Evolutionary conservation across 2,888 invertebrate genomes (phyloP).

Genomic region (Perithous albicinctus): DNA sequence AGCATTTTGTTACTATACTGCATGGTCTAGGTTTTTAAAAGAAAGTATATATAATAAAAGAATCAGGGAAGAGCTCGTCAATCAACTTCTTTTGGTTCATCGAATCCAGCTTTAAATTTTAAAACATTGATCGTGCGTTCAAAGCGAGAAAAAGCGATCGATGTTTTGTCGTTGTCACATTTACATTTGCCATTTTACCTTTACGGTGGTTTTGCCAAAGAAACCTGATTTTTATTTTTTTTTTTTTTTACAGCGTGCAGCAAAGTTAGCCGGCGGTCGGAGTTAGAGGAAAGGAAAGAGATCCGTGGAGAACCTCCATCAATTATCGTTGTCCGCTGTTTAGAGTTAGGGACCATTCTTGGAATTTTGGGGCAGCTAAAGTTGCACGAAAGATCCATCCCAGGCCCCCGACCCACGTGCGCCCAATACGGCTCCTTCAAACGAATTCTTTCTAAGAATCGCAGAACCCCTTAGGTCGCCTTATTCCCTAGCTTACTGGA

Average conservation of each 20-base stretch:
- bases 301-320: slow-evolving; percentile 28
- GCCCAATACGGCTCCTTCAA: slow-evolving; percentile 36
- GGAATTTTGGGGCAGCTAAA: slow-evolving; percentile 38
- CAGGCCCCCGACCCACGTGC: slow-evolving; percentile 41
- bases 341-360: slow-evolving; percentile 33
- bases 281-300: slow-evolving; percentile 7
- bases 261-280: neutral
- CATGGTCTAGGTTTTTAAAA: neutral
- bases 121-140: neutral
- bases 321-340: slow-evolving; percentile 37
- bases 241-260: neutral
- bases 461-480: slow-evolving; percentile 10
- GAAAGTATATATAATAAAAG: neutral
- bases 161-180: neutral
- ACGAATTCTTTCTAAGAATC: slow-evolving; percentile 63
- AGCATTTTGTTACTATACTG: neutral
- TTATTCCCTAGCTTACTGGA: neutral
- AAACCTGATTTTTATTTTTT: neutral
- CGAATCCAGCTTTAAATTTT: slow-evolving; percentile 26
- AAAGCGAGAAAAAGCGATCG: neutral
- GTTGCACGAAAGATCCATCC: slow-evolving; percentile 29
- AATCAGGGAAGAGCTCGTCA: neutral
- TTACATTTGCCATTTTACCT: neutral
- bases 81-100: neutral
- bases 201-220: neutral